Percentiles rank a stretch among this genome's conserved stretches.
Conservation (phyloP, 2,888 invertebrate species). For the Machimus atricapillus region DNA sequence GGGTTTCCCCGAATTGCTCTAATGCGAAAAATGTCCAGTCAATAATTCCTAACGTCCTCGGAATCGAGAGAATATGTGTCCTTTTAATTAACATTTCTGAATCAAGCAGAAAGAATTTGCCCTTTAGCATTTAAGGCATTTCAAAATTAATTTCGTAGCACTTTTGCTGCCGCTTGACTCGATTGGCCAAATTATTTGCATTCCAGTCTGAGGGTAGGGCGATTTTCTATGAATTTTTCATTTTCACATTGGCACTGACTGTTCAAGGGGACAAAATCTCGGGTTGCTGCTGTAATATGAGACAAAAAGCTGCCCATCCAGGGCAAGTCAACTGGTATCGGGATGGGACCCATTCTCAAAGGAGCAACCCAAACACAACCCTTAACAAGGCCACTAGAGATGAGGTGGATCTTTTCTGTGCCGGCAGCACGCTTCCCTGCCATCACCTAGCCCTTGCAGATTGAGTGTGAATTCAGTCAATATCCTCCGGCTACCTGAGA, state of each 20-base stretch:
- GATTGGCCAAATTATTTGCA: background rate
- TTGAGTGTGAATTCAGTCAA: background rate
- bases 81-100: background rate
- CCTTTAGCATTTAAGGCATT: background rate
- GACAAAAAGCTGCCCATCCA: background rate
- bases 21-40: background rate
- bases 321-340: background rate
- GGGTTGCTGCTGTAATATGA: background rate
- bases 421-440: background rate
- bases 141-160: background rate
- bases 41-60: background rate
- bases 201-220: background rate
- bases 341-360: background rate
- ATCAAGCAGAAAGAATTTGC: background rate
- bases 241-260: background rate
- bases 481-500: background rate
- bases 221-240: background rate
- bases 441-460: background rate
- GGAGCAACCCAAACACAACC: background rate
- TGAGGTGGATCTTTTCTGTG: background rate
- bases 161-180: background rate
- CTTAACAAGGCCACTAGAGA: background rate
- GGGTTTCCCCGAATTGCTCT: background rate
- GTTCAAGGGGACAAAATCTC: background rate
- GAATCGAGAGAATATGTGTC: background rate